Evolutionary conservation across 2,888 invertebrate species (phyloP).

Genomic region (Himalopsyche tibetana): DNA sequence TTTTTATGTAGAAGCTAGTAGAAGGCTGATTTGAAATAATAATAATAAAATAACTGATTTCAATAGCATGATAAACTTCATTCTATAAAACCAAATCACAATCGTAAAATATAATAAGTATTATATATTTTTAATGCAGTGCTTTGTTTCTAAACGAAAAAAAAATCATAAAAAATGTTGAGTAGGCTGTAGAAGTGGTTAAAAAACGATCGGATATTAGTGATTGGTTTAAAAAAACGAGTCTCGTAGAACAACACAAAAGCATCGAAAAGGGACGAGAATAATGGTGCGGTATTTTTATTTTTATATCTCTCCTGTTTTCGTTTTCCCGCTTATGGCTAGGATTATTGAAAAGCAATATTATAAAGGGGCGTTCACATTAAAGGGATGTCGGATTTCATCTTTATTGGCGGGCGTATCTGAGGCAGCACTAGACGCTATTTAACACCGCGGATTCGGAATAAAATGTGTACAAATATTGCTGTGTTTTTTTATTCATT

Average conservation of each 20-base stretch:
- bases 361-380: constrained; percentile 55
- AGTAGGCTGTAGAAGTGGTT: not conserved
- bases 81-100: too few relatives aligned
- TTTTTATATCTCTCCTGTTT: constrained; percentile 17
- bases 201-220: not conserved
- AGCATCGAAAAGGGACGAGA: not conserved
- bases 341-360: constrained; percentile 46
- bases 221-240: not conserved
- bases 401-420: constrained; percentile 54
- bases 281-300: constrained; percentile 15
- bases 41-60: too few relatives aligned
- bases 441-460: constrained; percentile 3
- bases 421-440: constrained; percentile 20
- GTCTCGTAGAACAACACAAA: not conserved
- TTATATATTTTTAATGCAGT: too few relatives aligned
- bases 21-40: too few relatives aligned
- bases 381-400: constrained; percentile 46
- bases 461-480: too few relatives aligned
- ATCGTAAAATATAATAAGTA: too few relatives aligned
- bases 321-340: constrained; percentile 5
- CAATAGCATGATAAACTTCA: too few relatives aligned
- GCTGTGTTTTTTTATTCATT: too few relatives aligned
- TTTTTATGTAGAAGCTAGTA: too few relatives aligned
- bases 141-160: too few relatives aligned
- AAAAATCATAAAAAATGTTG: too few relatives aligned